Conservation (phyloP, 2,888 invertebrate genomes). For the Harpagoxenus sublaevis region DNA sequence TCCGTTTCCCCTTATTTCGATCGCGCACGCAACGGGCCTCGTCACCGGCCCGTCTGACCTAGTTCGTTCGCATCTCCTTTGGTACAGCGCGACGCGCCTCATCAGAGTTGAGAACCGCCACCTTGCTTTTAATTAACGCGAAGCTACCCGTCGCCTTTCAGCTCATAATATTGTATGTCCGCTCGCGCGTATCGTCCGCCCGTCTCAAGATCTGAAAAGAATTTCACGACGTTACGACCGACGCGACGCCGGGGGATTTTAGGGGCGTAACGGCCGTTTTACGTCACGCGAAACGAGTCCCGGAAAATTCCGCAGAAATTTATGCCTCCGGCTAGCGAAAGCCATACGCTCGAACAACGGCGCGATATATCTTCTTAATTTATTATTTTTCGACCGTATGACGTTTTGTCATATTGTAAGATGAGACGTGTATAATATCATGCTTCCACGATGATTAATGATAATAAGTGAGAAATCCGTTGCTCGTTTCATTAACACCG, state of each 20-base stretch:
- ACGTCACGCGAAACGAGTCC: conserved; percentile 31
- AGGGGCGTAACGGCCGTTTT: conserved; percentile 36
- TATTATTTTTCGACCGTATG: not conserved
- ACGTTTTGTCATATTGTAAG: not conserved
- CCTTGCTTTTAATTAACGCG: conserved; percentile 73
- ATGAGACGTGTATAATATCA: not conserved
- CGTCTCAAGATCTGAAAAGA: conserved; percentile 42
- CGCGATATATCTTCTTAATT: conserved; percentile 22
- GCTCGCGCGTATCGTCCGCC: conserved; percentile 17
- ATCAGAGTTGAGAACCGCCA: conserved; percentile 42
- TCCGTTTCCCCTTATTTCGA: not conserved
- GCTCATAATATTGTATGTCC: conserved; percentile 60
- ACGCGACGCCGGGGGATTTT: conserved; percentile 10
- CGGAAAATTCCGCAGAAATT: conserved; percentile 38
- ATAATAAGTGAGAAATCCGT: conserved; percentile 21
- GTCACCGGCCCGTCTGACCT: not conserved
- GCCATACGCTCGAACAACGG: conserved; percentile 5
- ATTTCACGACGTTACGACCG: conserved; percentile 36
- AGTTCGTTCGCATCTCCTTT: not conserved
- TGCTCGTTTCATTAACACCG: conserved; percentile 29
- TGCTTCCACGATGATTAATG: not conserved
- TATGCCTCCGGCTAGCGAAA: not conserved
- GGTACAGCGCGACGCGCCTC: not conserved
- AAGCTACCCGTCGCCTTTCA: conserved; percentile 60
- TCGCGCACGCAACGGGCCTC: not conserved